Evolutionary conservation across 2,113 vertebrate species (phyloP).

Genomic region (Lagopus muta): DNA sequence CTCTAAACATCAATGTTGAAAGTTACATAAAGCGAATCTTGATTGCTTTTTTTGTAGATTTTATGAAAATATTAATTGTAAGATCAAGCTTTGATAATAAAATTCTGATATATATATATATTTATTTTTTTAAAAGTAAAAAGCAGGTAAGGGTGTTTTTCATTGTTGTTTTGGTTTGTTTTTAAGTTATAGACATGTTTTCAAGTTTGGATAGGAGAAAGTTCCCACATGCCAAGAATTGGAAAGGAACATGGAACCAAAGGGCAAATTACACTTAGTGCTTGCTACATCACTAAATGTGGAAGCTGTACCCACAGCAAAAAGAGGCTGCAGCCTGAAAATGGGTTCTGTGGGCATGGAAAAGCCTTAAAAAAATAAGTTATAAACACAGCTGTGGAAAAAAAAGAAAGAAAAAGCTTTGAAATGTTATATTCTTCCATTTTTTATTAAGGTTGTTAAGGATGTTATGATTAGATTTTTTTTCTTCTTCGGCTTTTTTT

Average conservation of each 20-base stretch:
- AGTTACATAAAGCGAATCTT: background rate
- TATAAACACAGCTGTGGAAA: background rate
- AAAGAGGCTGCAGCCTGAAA: background rate
- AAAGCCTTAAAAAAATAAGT: background rate
- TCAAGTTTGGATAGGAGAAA: background rate
- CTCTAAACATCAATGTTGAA: background rate
- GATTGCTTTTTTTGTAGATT: background rate
- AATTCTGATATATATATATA: background rate
- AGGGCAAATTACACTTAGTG: conserved; percentile 3
- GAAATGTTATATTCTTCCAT: background rate
- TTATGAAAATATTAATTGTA: background rate
- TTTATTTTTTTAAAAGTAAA: background rate
- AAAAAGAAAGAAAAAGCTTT: background rate
- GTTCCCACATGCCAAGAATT: background rate
- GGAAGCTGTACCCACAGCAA: background rate
- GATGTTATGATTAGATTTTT: background rate
- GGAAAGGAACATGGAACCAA: background rate
- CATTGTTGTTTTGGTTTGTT: background rate
- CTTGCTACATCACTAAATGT: background rate
- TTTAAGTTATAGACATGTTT: background rate
- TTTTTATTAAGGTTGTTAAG: background rate
- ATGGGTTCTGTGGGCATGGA: background rate
- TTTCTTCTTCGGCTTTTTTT: background rate
- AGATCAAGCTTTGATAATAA: background rate
- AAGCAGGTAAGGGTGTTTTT: background rate